Conservation (phyloP, 2,888 invertebrate genomes). For the Agrotis puta region DNA sequence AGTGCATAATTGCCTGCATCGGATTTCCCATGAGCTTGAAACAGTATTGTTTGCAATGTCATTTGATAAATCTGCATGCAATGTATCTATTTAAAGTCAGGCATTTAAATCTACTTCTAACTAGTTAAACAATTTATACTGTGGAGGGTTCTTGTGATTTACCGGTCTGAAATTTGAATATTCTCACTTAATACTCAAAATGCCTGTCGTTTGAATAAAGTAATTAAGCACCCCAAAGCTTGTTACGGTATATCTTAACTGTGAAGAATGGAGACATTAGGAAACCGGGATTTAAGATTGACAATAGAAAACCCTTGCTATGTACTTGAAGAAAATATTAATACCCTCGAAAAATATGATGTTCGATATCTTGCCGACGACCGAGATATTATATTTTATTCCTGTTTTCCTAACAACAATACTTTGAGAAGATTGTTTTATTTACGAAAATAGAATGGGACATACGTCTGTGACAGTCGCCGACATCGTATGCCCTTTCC, state of each 20-base stretch:
- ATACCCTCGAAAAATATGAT: constrained; percentile 21
- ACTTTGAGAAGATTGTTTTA: constrained; percentile 30
- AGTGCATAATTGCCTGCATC: constrained; percentile 65
- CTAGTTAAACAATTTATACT: neutral
- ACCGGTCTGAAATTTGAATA: constrained; percentile 9
- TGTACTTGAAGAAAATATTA: constrained; percentile 23
- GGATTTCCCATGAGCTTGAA: constrained; percentile 69
- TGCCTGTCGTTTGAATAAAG: constrained; percentile 10
- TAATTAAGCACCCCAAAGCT: constrained; percentile 9
- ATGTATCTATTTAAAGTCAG: constrained; percentile 6
- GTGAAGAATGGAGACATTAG: constrained; percentile 22
- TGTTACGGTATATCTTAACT: constrained; percentile 11
- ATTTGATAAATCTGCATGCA: constrained; percentile 27
- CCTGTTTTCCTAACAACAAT: constrained; percentile 18
- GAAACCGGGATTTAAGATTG: constrained; percentile 22
- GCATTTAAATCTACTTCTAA: constrained; percentile 1
- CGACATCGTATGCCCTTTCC: constrained; percentile 56
- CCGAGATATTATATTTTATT: constrained; percentile 36
- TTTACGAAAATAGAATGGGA: constrained; percentile 42
- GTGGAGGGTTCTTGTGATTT: constrained; percentile 2
- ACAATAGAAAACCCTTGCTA: constrained; percentile 32
- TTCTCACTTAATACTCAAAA: constrained; percentile 7
- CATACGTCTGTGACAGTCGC: constrained; percentile 49
- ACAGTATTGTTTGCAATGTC: constrained; percentile 39
- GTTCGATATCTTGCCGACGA: constrained; percentile 6